phyloP scores from a whole-genome alignment of 2,888 invertebrate genomes.

The Encarsia formosa region DNA sequence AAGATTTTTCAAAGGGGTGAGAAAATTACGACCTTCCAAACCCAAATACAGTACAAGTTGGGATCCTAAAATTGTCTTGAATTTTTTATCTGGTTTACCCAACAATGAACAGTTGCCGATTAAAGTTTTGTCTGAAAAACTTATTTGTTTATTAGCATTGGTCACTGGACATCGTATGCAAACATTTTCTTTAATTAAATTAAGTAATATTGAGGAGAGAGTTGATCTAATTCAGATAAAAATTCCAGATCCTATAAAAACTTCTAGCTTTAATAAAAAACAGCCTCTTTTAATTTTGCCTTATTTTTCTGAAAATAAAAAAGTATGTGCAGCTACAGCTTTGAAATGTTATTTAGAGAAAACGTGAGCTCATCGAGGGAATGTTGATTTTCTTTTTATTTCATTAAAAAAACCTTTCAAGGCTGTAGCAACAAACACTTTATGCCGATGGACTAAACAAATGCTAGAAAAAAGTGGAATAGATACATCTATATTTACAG shows the following conservation, averaged over 20 bases:
- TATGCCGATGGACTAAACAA: constrained; percentile 15
- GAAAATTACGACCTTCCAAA: constrained; percentile 12
- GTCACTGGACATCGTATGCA: constrained; percentile 22
- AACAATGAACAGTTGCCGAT: constrained; percentile 13
- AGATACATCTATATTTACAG: constrained; percentile 6
- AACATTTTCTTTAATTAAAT: constrained; percentile 23
- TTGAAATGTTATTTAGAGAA: constrained; percentile 8
- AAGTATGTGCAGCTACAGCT: constrained; percentile 10
- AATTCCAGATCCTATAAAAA: constrained; percentile 22
- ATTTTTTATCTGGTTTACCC: background rate
- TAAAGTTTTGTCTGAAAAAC: constrained; percentile 14
- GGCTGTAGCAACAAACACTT: constrained; percentile 9
- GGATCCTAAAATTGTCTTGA: constrained; percentile 8
- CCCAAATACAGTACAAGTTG: constrained; percentile 26
- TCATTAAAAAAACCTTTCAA: too few relatives aligned
- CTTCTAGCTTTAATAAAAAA: constrained; percentile 13
- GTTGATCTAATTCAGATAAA: constrained; percentile 12
- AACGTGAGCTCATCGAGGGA: constrained; percentile 5
- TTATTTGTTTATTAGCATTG: constrained; percentile 20
- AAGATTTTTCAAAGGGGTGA: constrained; percentile 26
- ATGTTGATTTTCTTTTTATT: constrained; percentile 9
- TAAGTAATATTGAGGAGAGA: constrained; percentile 16
- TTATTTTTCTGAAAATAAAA: constrained; percentile 1
- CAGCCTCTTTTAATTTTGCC: constrained; percentile 16
- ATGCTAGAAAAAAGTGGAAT: constrained; percentile 7